Evolutionary conservation across 2,797 vertebrate genomes (phyloP).

Genomic region (Phoxinus dragarum): DNA sequence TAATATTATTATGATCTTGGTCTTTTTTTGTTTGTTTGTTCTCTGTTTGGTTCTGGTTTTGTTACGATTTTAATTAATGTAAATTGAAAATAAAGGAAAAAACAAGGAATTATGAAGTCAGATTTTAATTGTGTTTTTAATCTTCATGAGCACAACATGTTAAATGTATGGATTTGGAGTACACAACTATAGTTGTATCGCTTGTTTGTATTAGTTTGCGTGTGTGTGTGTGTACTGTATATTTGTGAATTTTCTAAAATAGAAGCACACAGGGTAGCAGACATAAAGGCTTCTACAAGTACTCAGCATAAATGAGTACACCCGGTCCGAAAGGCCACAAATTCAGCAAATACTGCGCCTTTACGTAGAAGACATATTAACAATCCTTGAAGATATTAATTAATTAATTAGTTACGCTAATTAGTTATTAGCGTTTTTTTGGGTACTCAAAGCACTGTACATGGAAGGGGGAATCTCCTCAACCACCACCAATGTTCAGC

Average conservation of each 20-base stretch:
- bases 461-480: too few relatives aligned
- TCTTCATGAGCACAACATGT: constrained; percentile 54
- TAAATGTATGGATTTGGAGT: constrained; percentile 54
- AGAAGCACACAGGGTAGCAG: neutral
- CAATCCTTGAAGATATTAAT: neutral
- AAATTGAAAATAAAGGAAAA: constrained; percentile 88
- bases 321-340: neutral
- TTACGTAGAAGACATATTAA: neutral
- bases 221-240: constrained; percentile 4
- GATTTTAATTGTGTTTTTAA: constrained; percentile 75
- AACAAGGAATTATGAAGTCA: constrained; percentile 76
- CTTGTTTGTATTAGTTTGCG: constrained; percentile 34
- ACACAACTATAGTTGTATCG: neutral
- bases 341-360: neutral
- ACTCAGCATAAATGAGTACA: neutral
- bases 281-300: neutral
- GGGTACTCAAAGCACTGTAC: too few relatives aligned
- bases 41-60: constrained; percentile 76
- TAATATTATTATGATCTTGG: constrained; percentile 81
- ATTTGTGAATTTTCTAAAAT: neutral
- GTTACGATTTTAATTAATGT: constrained; percentile 86
- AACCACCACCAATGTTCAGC: too few relatives aligned
- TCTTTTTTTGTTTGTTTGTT: constrained; percentile 69
- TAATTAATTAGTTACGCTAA: too few relatives aligned
- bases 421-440: too few relatives aligned